phyloP scores from a whole-genome alignment of 2,888 invertebrate genomes.

The Rhyacophila evoluta region DNA sequence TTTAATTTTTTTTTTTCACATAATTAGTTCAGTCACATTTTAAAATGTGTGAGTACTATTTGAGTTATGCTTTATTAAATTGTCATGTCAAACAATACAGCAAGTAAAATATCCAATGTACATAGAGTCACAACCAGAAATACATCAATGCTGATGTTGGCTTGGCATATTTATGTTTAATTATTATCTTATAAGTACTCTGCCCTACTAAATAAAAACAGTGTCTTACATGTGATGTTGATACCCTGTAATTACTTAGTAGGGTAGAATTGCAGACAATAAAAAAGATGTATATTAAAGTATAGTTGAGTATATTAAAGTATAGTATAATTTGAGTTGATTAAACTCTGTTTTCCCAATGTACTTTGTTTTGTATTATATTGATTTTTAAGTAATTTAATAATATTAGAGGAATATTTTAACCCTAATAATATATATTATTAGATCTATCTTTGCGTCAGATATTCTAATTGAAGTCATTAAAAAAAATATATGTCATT shows the following conservation, averaged over 20 bases:
- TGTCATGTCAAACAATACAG: no score
- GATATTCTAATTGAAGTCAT: not conserved
- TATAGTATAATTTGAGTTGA: not conserved
- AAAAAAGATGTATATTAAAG: no score
- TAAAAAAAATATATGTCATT: no score
- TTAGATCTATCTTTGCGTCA: not conserved
- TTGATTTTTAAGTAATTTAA: not conserved
- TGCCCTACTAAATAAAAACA: no score
- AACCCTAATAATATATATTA: not conserved
- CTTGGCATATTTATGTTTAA: not conserved
- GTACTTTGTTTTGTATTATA: not conserved
- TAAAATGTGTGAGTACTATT: no score
- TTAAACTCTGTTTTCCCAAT: not conserved
- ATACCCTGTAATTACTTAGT: no score
- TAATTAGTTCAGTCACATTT: no score
- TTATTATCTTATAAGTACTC: not conserved
- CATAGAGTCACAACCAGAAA: not conserved
- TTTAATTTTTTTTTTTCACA: no score
- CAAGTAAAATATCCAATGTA: not conserved
- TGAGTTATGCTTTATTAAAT: no score
- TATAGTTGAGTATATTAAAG: no score
- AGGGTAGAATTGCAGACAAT: not conserved
- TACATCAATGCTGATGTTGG: not conserved
- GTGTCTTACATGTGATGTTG: no score
- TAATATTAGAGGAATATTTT: not conserved